These are phyloP conservation scores for Spodoptera litura DNA, from an alignment of 1,140 invertebrate species.

Conservation along the genomic window DNA sequence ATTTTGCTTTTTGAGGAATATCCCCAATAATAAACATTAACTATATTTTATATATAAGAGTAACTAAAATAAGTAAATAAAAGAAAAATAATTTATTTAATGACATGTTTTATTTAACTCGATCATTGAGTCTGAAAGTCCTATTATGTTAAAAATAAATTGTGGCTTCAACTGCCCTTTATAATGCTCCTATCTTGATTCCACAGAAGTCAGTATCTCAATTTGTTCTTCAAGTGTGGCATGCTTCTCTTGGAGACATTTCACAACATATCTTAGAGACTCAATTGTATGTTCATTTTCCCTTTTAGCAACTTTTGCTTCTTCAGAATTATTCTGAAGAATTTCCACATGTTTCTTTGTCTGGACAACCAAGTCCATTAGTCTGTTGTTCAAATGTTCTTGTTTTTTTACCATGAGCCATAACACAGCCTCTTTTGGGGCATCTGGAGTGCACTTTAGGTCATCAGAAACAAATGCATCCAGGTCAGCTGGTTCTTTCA, in stretches of 20 bases:
- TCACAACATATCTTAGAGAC: conserved; percentile 77
- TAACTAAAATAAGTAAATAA: not conserved
- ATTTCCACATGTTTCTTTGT: conserved; percentile 71
- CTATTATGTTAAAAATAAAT: not conserved
- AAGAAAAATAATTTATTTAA: not conserved
- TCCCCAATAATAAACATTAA: not conserved
- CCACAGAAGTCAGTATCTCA: conserved; percentile 78
- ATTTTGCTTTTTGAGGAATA: no score
- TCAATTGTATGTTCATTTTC: conserved; percentile 70
- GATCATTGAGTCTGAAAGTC: not conserved
- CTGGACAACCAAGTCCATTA: conserved; percentile 63
- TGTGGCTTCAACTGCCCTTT: not conserved
- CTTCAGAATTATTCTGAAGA: conserved; percentile 67
- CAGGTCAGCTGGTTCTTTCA: conserved; percentile 72
- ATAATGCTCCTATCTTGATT: conserved; percentile 64
- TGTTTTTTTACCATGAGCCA: conserved; percentile 79
- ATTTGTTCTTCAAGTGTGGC: conserved; percentile 80
- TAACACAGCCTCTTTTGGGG: conserved; percentile 67
- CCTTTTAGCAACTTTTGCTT: conserved; percentile 59
- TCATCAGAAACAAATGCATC: conserved; percentile 69
- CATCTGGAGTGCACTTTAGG: conserved; percentile 65
- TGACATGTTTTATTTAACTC: conserved; percentile 2
- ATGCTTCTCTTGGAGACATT: conserved; percentile 81
- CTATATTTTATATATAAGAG: conserved; percentile 8
- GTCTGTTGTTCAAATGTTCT: conserved; percentile 71